Conservation (phyloP, 1,140 invertebrate genomes). For the Drosophila parvula region DNA sequence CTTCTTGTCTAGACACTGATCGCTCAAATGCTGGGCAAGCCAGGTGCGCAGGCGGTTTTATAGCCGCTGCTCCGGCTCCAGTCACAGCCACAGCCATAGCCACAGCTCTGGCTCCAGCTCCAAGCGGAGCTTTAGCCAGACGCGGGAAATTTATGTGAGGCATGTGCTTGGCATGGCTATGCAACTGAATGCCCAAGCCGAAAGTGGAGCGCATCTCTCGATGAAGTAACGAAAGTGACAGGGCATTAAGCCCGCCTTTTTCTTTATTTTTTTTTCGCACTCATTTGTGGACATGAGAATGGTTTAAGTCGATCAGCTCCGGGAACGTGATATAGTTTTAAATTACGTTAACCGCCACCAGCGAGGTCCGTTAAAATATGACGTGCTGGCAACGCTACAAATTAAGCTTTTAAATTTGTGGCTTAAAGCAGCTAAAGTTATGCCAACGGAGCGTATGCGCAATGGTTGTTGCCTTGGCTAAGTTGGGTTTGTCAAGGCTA, state of each 20-base stretch:
- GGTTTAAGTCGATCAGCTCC: conserved; percentile 43
- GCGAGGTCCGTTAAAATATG: conserved; percentile 14
- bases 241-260: conserved; percentile 20
- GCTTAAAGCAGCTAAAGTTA: not conserved
- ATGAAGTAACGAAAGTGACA: conserved; percentile 78
- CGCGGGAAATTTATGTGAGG: conserved; percentile 70
- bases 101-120: conserved; percentile 25
- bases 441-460: conserved; percentile 49
- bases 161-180: conserved; percentile 60
- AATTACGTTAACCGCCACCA: conserved; percentile 59
- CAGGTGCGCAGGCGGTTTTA: conserved; percentile 67
- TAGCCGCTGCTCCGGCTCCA: conserved; percentile 39
- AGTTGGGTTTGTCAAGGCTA: not conserved
- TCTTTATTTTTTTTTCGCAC: conserved; percentile 31
- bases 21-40: conserved; percentile 74
- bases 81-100: too few relatives aligned
- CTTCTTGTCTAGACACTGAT: conserved; percentile 55
- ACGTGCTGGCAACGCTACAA: conserved; percentile 43
- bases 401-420: conserved; percentile 6
- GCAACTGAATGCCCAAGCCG: conserved; percentile 33
- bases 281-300: conserved; percentile 64
- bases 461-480: conserved; percentile 30
- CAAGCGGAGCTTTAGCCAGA: conserved; percentile 35
- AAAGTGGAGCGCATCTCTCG: conserved; percentile 72
- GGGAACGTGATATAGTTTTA: conserved; percentile 72